phyloP scores from a whole-genome alignment of 2,888 invertebrate genomes.

The Anticlea derivata region DNA sequence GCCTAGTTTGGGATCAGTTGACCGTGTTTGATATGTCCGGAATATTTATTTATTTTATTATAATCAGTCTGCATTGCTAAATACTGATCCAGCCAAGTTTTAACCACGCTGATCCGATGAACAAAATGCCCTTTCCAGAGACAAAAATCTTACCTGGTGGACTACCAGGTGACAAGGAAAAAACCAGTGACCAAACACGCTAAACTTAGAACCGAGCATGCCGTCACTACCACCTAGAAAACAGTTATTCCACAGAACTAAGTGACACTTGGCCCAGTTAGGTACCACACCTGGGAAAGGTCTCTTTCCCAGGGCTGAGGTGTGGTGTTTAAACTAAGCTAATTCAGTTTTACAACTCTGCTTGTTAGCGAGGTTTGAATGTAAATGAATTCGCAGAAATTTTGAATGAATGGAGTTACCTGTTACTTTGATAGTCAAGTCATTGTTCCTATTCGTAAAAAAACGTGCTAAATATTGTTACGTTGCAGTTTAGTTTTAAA shows the following conservation, averaged over 20 bases:
- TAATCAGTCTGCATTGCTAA: no score
- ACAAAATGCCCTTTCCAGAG: no score
- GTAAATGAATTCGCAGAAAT: slow-evolving; percentile 25
- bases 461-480: slow-evolving; percentile 4
- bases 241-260: slow-evolving; percentile 1
- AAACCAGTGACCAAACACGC: not conserved
- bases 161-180: not conserved
- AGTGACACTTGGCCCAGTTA: slow-evolving; percentile 13
- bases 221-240: not conserved
- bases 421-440: slow-evolving; percentile 10
- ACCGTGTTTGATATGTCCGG: no score
- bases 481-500: not conserved
- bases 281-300: slow-evolving; percentile 23
- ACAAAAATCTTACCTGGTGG: no score
- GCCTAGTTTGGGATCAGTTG: no score
- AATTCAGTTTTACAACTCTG: slow-evolving; percentile 26
- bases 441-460: not conserved
- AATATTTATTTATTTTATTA: no score
- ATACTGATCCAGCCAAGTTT: no score
- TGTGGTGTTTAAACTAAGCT: slow-evolving; percentile 32
- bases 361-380: slow-evolving; percentile 23
- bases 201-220: not conserved
- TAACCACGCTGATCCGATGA: no score
- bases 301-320: slow-evolving; percentile 22
- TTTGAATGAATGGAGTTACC: slow-evolving; percentile 18